Conservation (phyloP, 2,113 vertebrate species). For the Microcebus griseorufus region DNA sequence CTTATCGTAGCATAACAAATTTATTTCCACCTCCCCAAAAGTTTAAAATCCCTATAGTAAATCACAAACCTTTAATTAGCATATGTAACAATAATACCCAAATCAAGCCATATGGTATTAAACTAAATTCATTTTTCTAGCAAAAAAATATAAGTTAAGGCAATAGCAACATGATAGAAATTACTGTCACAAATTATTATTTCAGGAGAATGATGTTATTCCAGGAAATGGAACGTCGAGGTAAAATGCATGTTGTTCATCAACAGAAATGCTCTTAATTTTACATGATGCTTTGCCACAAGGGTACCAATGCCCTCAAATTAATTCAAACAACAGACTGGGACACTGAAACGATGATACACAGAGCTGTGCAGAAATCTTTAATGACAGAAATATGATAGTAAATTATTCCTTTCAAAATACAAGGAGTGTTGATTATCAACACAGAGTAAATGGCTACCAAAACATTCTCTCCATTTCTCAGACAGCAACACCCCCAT, state of each 20-base stretch:
- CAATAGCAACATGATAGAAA: background rate
- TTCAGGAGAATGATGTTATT: conserved; percentile 23
- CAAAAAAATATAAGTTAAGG: conserved; percentile 15
- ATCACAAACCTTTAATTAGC: conserved; percentile 34
- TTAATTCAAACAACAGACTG: conserved; percentile 38
- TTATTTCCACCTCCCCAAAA: conserved; percentile 15
- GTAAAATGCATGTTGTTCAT: background rate
- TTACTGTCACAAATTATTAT: conserved; percentile 28
- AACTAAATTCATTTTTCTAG: conserved; percentile 45
- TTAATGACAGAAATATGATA: background rate
- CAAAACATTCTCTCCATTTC: conserved; percentile 36
- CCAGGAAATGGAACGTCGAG: background rate
- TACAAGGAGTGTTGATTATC: background rate
- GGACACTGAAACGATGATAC: background rate
- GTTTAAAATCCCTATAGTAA: conserved; percentile 41
- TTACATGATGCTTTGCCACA: conserved; percentile 26
- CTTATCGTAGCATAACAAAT: conserved; percentile 18
- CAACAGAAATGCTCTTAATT: conserved; percentile 29
- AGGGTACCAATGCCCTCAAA: background rate
- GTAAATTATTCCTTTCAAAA: conserved; percentile 49
- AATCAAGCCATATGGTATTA: conserved; percentile 29
- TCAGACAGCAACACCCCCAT: background rate
- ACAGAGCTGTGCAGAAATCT: background rate
- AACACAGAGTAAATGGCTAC: background rate
- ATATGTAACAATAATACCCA: conserved; percentile 7